These are phyloP conservation scores for Catocala sponsa DNA, from an alignment of 2,888 invertebrate species.

Conservation along the genomic window DNA sequence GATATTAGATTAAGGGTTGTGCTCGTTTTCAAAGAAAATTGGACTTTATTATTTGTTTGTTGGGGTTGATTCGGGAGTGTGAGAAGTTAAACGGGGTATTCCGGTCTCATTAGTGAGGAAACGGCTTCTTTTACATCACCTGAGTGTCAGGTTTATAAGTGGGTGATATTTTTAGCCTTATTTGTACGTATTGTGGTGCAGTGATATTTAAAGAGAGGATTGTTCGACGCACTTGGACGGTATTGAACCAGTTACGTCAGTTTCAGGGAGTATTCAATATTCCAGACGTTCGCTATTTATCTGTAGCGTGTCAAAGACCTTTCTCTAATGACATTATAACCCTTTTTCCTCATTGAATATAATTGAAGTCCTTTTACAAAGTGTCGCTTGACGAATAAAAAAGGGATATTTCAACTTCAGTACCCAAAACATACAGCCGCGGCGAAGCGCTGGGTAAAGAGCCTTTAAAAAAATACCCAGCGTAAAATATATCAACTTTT, in stretches of 20 bases:
- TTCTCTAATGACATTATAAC: background rate
- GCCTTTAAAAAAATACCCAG: background rate
- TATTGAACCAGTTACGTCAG: conserved; percentile 16
- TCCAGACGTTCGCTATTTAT: background rate
- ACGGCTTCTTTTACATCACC: conserved; percentile 44
- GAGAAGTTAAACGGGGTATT: conserved; percentile 16
- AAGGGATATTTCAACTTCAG: no score
- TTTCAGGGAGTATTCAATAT: conserved; percentile 12
- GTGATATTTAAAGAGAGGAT: background rate
- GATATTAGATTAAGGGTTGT: conserved; percentile 18
- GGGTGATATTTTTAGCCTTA: conserved; percentile 19
- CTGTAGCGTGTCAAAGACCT: background rate
- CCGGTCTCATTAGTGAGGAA: conserved; percentile 47
- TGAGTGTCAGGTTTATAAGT: conserved; percentile 23
- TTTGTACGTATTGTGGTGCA: conserved; percentile 14
- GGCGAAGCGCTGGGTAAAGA: background rate
- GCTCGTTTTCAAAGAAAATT: conserved; percentile 18
- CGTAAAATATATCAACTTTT: background rate
- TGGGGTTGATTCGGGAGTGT: conserved; percentile 23
- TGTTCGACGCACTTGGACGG: background rate
- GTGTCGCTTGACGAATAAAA: no score
- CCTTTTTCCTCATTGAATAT: no score
- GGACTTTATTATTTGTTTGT: conserved; percentile 23
- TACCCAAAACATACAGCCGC: background rate
- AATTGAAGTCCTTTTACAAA: no score